Percentiles rank a stretch among this genome's conserved stretches.
Conservation (phyloP, 2,113 vertebrate species). For the Alosa alosa region DNA sequence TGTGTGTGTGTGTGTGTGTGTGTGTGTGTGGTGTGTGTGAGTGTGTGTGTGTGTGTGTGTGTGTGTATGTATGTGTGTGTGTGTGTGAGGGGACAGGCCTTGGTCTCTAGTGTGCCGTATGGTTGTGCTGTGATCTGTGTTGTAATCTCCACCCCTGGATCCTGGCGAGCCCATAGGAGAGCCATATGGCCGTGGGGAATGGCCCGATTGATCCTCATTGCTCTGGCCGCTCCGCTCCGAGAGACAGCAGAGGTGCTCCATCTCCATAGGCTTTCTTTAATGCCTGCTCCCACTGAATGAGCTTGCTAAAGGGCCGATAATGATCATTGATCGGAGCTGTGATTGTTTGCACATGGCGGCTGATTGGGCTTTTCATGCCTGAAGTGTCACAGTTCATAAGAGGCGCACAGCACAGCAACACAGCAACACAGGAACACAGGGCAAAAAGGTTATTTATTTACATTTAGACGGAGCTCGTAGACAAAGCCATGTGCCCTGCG, state of each 20-base stretch:
- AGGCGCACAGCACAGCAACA: not conserved
- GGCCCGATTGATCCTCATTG: conserved; percentile 80
- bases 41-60: not conserved
- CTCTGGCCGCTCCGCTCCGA: conserved; percentile 38
- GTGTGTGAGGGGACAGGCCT: not conserved
- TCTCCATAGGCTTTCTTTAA: conserved; percentile 78
- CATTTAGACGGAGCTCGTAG: not conserved
- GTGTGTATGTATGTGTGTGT: not conserved
- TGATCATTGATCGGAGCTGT: conserved; percentile 64
- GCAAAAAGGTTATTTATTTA: not conserved
- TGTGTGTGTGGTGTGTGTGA: not conserved
- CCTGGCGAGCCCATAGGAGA: conserved; percentile 28
- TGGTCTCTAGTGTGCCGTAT: not conserved
- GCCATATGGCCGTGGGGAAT: conserved; percentile 76
- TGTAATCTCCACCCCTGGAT: conserved; percentile 48
- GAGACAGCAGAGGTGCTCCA: conserved; percentile 70
- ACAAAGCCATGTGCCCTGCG: not conserved
- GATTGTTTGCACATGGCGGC: not conserved
- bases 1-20: not conserved
- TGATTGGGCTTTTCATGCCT: conserved; percentile 5
- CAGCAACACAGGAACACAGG: too few relatives aligned
- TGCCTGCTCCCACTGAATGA: conserved; percentile 66
- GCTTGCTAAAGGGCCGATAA: conserved; percentile 60
- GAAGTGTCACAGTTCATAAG: not conserved
- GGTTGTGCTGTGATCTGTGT: not conserved